phyloP scores from a whole-genome alignment of 2,113 vertebrate genomes.

The Ophiodon elongatus region DNA sequence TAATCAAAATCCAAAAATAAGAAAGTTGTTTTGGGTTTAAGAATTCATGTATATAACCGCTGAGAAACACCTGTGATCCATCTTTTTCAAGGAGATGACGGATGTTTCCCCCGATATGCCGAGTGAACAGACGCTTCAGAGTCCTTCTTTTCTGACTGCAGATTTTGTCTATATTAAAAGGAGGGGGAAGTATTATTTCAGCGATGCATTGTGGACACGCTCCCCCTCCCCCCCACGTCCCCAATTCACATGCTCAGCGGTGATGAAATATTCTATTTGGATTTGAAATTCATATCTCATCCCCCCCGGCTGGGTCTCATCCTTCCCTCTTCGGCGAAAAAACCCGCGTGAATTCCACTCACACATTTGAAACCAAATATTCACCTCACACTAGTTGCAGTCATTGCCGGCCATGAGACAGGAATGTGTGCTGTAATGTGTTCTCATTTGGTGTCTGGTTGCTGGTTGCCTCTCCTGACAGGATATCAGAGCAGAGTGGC shows the following conservation, averaged over 20 bases:
- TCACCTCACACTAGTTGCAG: conserved; percentile 39
- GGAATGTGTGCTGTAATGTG: conserved; percentile 64
- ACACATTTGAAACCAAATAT: conserved; percentile 57
- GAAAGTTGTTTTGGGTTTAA: conserved; percentile 12
- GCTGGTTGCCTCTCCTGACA: conserved; percentile 53
- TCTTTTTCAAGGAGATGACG: conserved; percentile 38
- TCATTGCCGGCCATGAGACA: conserved; percentile 63
- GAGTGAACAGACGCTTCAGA: conserved; percentile 11
- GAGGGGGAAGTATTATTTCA: conserved; percentile 50
- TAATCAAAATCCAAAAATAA: conserved; percentile 13
- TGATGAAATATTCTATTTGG: conserved; percentile 75
- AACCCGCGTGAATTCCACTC: conserved; percentile 53
- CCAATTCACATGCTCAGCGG: conserved; percentile 61
- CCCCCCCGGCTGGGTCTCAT: conserved; percentile 26
- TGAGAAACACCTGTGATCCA: conserved; percentile 14
- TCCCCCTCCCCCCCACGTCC: too few species aligned
- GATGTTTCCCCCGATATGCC: conserved; percentile 17
- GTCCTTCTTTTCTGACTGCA: conserved; percentile 13
- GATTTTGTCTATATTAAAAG: conserved; percentile 55
- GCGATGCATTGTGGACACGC: conserved; percentile 45
- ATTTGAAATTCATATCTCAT: conserved; percentile 75
- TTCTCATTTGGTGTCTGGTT: conserved; percentile 61
- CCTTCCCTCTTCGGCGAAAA: conserved; percentile 18
- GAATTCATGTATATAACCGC: neutral
- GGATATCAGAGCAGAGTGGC: conserved; percentile 59